Conservation (phyloP, 2,113 vertebrate genomes). For the Oreochromis aureus region DNA sequence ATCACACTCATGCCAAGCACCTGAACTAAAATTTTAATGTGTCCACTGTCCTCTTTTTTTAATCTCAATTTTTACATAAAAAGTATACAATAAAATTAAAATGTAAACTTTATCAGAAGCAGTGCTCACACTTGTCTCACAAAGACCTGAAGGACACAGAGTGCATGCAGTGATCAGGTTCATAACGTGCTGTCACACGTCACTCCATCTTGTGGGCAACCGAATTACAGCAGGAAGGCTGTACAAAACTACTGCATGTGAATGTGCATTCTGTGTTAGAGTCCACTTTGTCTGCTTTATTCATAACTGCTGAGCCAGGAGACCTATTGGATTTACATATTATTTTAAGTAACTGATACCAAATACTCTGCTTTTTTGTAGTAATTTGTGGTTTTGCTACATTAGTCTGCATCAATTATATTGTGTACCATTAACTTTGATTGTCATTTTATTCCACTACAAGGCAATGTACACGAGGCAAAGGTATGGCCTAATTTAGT, state of each 20-base stretch:
- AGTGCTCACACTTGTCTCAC: neutral
- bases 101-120: neutral
- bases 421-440: neutral
- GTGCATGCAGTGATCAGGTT: neutral
- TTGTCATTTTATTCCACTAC: neutral
- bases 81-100: neutral
- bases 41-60: neutral
- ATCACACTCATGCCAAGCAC: neutral
- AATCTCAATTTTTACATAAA: neutral
- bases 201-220: conserved; percentile 14
- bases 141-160: neutral
- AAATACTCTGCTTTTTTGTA: neutral
- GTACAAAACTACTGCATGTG: neutral
- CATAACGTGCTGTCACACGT: neutral
- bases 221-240: neutral
- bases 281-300: neutral
- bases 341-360: neutral
- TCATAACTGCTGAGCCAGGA: neutral
- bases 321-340: neutral
- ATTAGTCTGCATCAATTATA: neutral
- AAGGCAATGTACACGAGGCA: neutral
- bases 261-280: neutral
- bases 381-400: neutral
- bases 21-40: neutral
- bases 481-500: neutral